phyloP scores from a whole-genome alignment of 2,797 vertebrate species.

The Malurus splendens region DNA sequence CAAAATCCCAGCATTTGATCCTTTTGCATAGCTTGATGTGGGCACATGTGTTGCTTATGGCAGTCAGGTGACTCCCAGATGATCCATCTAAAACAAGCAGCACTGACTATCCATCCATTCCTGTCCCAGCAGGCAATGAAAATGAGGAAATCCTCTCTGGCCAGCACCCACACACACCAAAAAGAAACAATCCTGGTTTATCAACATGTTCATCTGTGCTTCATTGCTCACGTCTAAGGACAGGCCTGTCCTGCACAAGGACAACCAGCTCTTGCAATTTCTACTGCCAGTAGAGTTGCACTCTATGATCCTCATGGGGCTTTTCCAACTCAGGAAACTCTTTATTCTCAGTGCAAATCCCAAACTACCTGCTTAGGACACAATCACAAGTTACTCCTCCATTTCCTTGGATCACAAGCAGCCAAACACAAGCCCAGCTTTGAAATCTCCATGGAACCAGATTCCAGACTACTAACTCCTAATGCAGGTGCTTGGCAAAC shows the following conservation, averaged over 20 bases:
- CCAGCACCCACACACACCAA: neutral
- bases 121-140: neutral
- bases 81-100: rapidly evolving
- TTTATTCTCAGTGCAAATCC: neutral
- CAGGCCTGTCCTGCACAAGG: neutral
- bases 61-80: neutral
- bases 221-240: neutral
- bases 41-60: neutral
- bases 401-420: neutral
- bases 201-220: rapidly evolving
- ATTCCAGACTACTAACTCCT: neutral
- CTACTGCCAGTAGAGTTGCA: neutral
- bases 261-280: neutral
- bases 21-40: neutral
- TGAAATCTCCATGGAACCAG: neutral
- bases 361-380: neutral
- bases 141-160: neutral
- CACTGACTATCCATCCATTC: neutral
- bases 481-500: neutral
- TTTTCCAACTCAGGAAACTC: neutral
- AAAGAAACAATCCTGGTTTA: neutral
- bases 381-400: neutral
- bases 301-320: neutral
- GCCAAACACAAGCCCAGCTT: neutral
- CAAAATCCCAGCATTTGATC: neutral